Evolutionary conservation across 2,113 vertebrate genomes (phyloP).

Genomic region (Brienomyrus longianalis): DNA sequence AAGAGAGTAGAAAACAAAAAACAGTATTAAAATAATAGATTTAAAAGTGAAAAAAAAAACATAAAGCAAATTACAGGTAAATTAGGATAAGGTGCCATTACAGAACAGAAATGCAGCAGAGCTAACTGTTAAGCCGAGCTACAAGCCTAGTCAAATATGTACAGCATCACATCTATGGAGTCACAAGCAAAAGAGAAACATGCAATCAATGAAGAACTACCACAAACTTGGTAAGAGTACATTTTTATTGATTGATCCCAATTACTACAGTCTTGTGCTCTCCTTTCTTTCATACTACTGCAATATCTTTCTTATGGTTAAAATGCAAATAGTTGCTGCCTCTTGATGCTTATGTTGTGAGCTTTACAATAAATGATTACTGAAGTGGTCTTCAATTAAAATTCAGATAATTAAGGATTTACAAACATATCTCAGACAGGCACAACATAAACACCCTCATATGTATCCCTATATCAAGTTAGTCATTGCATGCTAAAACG

Average conservation of each 20-base stretch:
- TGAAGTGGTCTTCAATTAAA: not conserved
- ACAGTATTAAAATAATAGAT: not conserved
- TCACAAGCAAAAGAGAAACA: not conserved
- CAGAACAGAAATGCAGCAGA: not conserved
- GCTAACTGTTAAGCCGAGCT: not conserved
- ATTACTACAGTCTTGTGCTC: not conserved
- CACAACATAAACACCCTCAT: not conserved
- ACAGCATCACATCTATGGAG: not conserved
- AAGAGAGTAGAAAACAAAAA: not conserved
- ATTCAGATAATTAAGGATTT: not conserved
- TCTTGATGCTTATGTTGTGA: not conserved
- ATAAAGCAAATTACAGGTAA: not conserved
- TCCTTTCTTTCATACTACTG: not conserved
- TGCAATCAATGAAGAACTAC: not conserved
- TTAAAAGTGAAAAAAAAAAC: not conserved
- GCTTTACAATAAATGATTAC: not conserved
- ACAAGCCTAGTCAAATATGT: not conserved
- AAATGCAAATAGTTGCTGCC: not conserved
- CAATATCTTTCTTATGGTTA: not conserved
- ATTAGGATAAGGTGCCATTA: not conserved
- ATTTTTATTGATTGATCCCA: not conserved
- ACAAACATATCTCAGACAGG: not conserved
- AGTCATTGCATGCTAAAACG: not conserved
- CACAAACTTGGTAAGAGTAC: not conserved
- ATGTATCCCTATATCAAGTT: not conserved